Evolutionary conservation across 37 sponge, comb jelly and placozoan species (phyloP).

Genomic region (Halichondria panicea): DNA sequence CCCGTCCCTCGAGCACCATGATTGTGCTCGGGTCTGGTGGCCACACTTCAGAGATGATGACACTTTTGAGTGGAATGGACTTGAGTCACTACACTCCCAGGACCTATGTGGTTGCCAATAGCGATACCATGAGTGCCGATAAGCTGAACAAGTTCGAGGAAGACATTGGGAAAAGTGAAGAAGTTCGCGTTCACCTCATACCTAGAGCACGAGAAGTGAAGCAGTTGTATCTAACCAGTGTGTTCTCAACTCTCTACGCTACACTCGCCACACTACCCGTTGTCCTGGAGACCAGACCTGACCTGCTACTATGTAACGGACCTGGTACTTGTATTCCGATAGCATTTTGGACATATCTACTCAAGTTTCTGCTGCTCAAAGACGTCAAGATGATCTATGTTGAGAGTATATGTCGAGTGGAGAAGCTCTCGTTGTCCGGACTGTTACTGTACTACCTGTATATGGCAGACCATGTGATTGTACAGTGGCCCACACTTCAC

Average conservation of each 20-base stretch:
- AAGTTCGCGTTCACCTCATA: slow-evolving; percentile 37
- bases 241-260: slow-evolving; percentile 77
- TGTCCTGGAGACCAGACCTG: slow-evolving; percentile 62
- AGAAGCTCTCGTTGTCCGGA: slow-evolving; percentile 87
- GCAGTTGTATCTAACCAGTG: slow-evolving; percentile 79
- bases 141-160: slow-evolving; percentile 70
- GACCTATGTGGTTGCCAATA: slow-evolving; percentile 76
- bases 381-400: slow-evolving; percentile 82
- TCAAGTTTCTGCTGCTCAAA: slow-evolving; percentile 54
- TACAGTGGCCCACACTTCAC: slow-evolving; percentile 93
- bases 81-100: slow-evolving; percentile 64
- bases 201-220: slow-evolving; percentile 87
- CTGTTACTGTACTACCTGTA: slow-evolving; percentile 66
- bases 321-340: slow-evolving; percentile 98
- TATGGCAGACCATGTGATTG: slow-evolving; percentile 82
- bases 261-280: slow-evolving; percentile 54
- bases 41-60: slow-evolving; percentile 91
- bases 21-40: slow-evolving; percentile 94
- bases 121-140: slow-evolving; percentile 74
- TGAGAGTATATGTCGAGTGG: slow-evolving; percentile 95
- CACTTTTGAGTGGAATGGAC: slow-evolving; percentile 71
- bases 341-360: slow-evolving; percentile 65
- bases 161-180: not conserved
- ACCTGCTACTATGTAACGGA: slow-evolving; percentile 94
- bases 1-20: slow-evolving; percentile 53